These are phyloP conservation scores for Myathropa florea DNA, from an alignment of 2,888 invertebrate genomes.

Conservation along the genomic window DNA sequence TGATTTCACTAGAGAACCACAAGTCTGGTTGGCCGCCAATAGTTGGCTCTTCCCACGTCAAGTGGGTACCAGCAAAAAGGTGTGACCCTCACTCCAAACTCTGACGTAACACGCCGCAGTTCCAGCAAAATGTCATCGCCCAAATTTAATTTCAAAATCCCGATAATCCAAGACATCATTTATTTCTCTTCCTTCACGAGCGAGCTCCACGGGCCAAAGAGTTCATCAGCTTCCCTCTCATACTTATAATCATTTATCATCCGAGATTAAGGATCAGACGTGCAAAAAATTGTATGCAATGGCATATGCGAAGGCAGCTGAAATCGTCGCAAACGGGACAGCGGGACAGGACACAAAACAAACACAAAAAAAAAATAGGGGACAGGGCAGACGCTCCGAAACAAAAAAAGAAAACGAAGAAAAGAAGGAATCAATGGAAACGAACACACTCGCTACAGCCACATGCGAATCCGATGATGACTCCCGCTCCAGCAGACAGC, in stretches of 20 bases:
- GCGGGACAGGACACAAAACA: neutral
- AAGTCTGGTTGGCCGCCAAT: neutral
- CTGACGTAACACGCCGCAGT: neutral
- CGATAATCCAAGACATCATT: neutral
- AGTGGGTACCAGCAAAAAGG: neutral
- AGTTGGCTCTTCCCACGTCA: neutral
- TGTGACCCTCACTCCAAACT: neutral
- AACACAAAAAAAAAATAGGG: conserved; percentile 28
- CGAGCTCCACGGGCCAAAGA: neutral
- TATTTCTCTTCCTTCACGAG: neutral
- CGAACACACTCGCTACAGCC: neutral
- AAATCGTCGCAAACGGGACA: conserved; percentile 1
- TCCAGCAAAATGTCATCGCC: neutral
- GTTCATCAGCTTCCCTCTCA: conserved; percentile 26
- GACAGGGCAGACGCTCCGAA: conserved; percentile 2
- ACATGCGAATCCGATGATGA: conserved; percentile 18
- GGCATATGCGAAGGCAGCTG: conserved; percentile 42
- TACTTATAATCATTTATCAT: conserved; percentile 54
- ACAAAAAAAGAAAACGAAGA: neutral
- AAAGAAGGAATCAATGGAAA: neutral
- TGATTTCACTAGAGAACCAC: neutral
- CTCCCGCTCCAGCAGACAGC: conserved; percentile 46
- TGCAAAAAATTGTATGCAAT: conserved; percentile 58
- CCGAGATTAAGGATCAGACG: conserved; percentile 63
- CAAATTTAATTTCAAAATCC: neutral